Conservation (phyloP, 2,888 invertebrate genomes). For the Isotomurus palustris region DNA sequence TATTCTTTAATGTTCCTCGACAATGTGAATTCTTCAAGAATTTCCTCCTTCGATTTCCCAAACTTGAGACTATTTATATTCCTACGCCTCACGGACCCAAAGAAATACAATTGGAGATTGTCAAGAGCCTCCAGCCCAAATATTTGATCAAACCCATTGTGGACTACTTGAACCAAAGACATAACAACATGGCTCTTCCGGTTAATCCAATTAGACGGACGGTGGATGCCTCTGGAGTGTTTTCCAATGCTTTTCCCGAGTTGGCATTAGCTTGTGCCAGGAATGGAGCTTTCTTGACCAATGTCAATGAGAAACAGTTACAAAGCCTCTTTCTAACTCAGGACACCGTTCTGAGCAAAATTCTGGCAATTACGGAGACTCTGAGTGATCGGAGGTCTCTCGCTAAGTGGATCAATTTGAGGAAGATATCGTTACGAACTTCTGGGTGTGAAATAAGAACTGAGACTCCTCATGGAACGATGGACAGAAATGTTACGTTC, state of each 20-base stretch:
- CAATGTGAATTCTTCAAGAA: conserved; percentile 10
- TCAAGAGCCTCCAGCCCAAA: conserved; percentile 4
- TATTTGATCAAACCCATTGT: conserved; percentile 9
- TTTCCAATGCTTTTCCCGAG: conserved; percentile 5
- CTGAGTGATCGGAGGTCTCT: conserved; percentile 1
- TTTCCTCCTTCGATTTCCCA: conserved; percentile 7
- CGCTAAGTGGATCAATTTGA: conserved; percentile 1
- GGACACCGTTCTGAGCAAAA: conserved; percentile 3
- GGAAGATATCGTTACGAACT: not conserved
- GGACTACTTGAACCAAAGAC: conserved; percentile 4
- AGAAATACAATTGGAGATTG: not conserved
- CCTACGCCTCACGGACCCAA: not conserved
- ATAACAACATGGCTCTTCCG: conserved; percentile 8
- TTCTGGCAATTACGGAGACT: not conserved
- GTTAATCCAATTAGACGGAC: conserved; percentile 8
- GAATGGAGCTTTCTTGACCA: conserved; percentile 8
- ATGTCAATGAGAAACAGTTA: conserved; percentile 5
- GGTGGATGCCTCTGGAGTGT: conserved; percentile 2
- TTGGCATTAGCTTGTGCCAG: conserved; percentile 5
- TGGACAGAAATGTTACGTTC: not conserved
- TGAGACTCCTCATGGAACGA: not conserved
- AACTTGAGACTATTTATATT: not conserved
- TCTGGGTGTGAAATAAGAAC: conserved; percentile 12
- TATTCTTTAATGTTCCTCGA: not conserved
- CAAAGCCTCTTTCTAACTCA: conserved; percentile 4